Base-by-base conservation (phyloP, 2,888 invertebrate genomes). In the Phortica okadai region DNA sequence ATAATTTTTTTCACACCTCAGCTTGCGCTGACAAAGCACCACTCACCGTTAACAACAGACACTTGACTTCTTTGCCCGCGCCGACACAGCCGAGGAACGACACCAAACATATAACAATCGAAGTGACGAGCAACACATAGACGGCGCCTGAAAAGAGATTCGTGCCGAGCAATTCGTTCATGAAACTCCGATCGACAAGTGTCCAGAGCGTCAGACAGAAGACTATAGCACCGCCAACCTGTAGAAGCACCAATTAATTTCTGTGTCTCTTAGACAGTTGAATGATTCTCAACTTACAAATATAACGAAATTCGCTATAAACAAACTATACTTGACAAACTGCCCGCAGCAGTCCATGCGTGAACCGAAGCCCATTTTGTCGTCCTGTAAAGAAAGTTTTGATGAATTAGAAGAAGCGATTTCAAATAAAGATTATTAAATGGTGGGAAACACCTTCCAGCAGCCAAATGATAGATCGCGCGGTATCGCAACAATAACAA, bases 71-170 rank as follows among this genome's bases (percentile, higher is more conserved):
- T 90, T 96, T 96, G 67, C 96, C 95, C n/a, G 98, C 97, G 66
- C 98, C 98, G 88, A 97, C 94, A 92, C 98, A 98, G 76, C 98
- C 98, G 80, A 98, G 94, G 91, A 98, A 95, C 10, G 98, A 96
- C 74, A 98, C 94, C 80, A 98, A 89, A 85, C 96, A 94, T 78
- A 97, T 95, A 79, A 96, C 93, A 50, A 95, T 94, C 6, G 98
- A 98, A 78, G 96, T 96, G 33, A 95, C 95, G 73, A 97, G 94
- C 80, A 98, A 93, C 77, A 97, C 95, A 87, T 95, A 96, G 59
- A 97, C 95, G 0, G 97, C 95, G 42, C 97, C 97, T 73, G 96
- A 94, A 92, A 97, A 97, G 87, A 98, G 93, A 92, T 97, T 96
- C 86, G 96, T 97, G 77, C 97, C 97, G 81, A 97, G 93, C 78